These are phyloP conservation scores for Echinops telfairi DNA, from an alignment of 2,113 vertebrate genomes.

Conservation along the genomic window DNA sequence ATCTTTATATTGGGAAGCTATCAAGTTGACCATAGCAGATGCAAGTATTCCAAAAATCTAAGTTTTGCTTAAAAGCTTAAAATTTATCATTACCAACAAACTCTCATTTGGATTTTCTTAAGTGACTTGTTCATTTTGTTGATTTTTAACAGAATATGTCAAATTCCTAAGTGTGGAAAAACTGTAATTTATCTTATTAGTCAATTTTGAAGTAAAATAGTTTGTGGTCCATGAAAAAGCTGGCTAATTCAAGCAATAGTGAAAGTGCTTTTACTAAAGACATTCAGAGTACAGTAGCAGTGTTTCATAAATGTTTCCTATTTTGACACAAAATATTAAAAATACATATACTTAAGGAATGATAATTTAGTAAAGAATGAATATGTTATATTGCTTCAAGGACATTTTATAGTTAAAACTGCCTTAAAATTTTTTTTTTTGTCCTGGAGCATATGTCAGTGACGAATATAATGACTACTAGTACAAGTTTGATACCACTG, in stretches of 20 bases:
- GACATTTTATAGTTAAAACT: not conserved
- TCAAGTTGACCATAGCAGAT: not conserved
- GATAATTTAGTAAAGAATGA: constrained; percentile 32
- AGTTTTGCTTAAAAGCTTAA: constrained; percentile 44
- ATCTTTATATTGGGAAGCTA: constrained; percentile 12
- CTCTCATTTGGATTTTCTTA: constrained; percentile 31
- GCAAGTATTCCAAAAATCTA: constrained; percentile 45
- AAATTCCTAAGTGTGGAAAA: not conserved
- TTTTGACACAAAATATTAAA: constrained; percentile 34
- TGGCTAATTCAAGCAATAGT: not conserved
- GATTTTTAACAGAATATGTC: constrained; percentile 50
- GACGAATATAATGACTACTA: not conserved
- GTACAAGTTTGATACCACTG: not conserved
- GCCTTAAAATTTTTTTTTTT: not conserved
- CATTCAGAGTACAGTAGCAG: not conserved
- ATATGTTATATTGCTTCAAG: not conserved
- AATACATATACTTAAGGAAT: not conserved
- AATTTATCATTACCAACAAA: constrained; percentile 38
- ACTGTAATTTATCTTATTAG: constrained; percentile 22
- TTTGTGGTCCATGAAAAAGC: not conserved
- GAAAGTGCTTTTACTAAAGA: not conserved
- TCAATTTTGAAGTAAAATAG: constrained; percentile 46
- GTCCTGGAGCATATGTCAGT: not conserved
- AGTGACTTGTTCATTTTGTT: constrained; percentile 39
- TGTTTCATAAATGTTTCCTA: constrained; percentile 45